Percentiles rank a stretch among this genome's conserved stretches.
These are phyloP conservation scores for Gymnodraco acuticeps DNA, from an alignment of 2,797 vertebrate species.

Conservation along the genomic window DNA sequence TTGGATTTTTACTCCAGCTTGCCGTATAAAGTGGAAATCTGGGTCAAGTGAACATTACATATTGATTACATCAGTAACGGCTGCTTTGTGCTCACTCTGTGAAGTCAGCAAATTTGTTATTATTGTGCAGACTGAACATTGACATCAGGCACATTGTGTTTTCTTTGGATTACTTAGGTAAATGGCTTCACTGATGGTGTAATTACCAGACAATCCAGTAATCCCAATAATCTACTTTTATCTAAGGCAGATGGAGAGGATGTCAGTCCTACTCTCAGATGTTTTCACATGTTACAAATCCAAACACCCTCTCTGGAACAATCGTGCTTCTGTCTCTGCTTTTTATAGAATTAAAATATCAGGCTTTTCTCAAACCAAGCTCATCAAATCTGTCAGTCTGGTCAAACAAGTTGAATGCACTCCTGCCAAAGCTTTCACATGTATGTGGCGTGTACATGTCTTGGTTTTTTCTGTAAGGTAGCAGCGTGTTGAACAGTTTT, in stretches of 20 bases:
- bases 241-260: slow-evolving; percentile 56
- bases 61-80: slow-evolving; percentile 71
- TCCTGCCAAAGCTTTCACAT: slow-evolving; percentile 20
- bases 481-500: slow-evolving; percentile 43
- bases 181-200: slow-evolving; percentile 49
- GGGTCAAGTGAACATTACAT: slow-evolving; percentile 63
- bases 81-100: slow-evolving; percentile 39
- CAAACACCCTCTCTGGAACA: not conserved
- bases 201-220: slow-evolving; percentile 63
- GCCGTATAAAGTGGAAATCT: slow-evolving; percentile 55
- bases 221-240: slow-evolving; percentile 71
- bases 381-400: not conserved
- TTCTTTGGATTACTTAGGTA: slow-evolving; percentile 41
- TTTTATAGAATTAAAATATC: slow-evolving; percentile 1
- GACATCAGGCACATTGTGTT: slow-evolving; percentile 34
- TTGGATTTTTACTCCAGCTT: slow-evolving; percentile 4
- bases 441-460: slow-evolving; percentile 13
- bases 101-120: slow-evolving; percentile 64
- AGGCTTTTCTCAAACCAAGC: not conserved
- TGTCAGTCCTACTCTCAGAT: slow-evolving; percentile 9
- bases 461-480: slow-evolving; percentile 33
- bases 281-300: not conserved
- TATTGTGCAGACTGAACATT: slow-evolving; percentile 33
- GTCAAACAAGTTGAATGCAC: not conserved
- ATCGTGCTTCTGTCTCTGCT: not conserved